Conservation (phyloP, 92 coral and sea anemone genomes). For the Heteractis magnifica region DNA sequence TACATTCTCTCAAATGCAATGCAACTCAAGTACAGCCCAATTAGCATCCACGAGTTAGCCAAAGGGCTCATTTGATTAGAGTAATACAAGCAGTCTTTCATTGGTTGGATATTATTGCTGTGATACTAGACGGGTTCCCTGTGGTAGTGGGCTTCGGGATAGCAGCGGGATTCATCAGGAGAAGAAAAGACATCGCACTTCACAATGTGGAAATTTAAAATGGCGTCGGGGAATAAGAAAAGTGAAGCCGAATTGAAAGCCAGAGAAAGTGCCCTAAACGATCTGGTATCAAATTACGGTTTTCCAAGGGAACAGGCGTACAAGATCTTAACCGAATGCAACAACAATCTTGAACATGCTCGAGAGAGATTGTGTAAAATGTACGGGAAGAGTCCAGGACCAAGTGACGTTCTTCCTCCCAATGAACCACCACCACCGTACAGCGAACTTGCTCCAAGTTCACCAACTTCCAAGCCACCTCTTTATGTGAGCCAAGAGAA, state of each 20-base stretch:
- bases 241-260: slow-evolving; percentile 20
- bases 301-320: slow-evolving; percentile 61
- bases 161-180: not conserved
- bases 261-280: slow-evolving; percentile 43
- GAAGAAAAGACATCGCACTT: not conserved
- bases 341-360: slow-evolving; percentile 50
- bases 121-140: not conserved
- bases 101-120: no score
- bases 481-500: slow-evolving; percentile 70
- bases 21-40: no score
- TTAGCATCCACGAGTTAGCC: no score
- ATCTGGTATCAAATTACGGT: slow-evolving; percentile 54
- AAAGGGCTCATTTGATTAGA: no score
- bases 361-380: slow-evolving; percentile 48
- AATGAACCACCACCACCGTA: slow-evolving; percentile 83
- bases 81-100: no score
- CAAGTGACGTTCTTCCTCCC: slow-evolving; percentile 23
- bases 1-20: no score
- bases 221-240: slow-evolving; percentile 44
- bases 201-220: slow-evolving; percentile 30
- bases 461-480: slow-evolving; percentile 50
- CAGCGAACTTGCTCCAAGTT: slow-evolving; percentile 48
- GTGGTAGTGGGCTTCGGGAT: not conserved
- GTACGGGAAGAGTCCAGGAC: slow-evolving; percentile 25
- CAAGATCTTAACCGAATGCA: slow-evolving; percentile 58